A percentile compares a stretch with the other conserved stretches of the same genome.
These are phyloP conservation scores for Sylvicola cinctus DNA, from an alignment of 2,888 invertebrate genomes.

Conservation along the genomic window DNA sequence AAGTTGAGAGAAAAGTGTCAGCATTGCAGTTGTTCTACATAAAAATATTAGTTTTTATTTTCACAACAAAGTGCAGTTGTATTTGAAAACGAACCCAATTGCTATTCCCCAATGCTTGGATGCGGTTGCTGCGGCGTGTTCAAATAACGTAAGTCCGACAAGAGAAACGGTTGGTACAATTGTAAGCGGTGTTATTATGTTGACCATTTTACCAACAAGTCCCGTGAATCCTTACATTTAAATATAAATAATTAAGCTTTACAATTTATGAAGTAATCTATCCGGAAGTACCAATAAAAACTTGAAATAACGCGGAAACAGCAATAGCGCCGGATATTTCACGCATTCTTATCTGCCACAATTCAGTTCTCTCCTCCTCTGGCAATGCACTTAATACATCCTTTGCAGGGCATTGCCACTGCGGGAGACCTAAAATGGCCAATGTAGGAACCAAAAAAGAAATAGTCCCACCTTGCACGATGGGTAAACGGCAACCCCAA, in stretches of 20 bases:
- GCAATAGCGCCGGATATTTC: slow-evolving; percentile 70
- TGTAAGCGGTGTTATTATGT: slow-evolving; percentile 61
- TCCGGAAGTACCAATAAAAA: slow-evolving; percentile 31
- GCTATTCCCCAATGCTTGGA: slow-evolving; percentile 71
- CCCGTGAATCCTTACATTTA: slow-evolving; percentile 34
- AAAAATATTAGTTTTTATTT: slow-evolving; percentile 3
- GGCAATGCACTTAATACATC: slow-evolving; percentile 32
- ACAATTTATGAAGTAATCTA: background rate
- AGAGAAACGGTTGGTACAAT: slow-evolving; percentile 68
- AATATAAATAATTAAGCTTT: slow-evolving; percentile 2
- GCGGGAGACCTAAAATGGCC: slow-evolving; percentile 47
- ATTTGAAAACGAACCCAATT: slow-evolving; percentile 41
- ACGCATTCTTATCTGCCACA: slow-evolving; percentile 59
- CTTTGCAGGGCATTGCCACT: slow-evolving; percentile 45
- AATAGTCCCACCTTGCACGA: slow-evolving; percentile 62
- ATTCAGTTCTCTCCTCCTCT: slow-evolving; percentile 30
- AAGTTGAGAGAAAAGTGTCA: slow-evolving; percentile 63
- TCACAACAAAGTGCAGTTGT: background rate
- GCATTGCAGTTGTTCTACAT: slow-evolving; percentile 46
- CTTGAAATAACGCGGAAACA: slow-evolving; percentile 53
- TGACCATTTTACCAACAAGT: slow-evolving; percentile 49
- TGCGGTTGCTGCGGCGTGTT: slow-evolving; percentile 61
- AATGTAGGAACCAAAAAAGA: slow-evolving; percentile 60
- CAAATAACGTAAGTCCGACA: slow-evolving; percentile 64
- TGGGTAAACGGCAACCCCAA: slow-evolving; percentile 52